Evolutionary conservation across 2,797 vertebrate species (phyloP), one percentile per base, ranked within the genome.

Genomic region (Oreochromis grahami): DNA sequence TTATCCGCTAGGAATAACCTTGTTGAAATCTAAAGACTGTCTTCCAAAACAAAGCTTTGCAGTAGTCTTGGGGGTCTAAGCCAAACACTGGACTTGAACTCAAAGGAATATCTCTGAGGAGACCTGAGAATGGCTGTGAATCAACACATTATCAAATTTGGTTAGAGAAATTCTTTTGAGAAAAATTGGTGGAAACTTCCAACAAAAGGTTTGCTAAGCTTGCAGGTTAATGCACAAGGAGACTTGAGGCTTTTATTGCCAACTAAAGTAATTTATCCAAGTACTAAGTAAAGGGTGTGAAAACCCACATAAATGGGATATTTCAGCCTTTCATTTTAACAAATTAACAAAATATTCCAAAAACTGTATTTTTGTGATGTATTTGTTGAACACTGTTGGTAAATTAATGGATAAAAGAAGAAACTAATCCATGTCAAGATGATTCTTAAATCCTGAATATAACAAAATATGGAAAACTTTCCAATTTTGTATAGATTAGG

Each of bases 51-150:
- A 63, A 63, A 63, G 32, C 58, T 36, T 63, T 63, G 11, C 58
- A 63, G 34, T 63, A 63, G 0, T 21, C 58, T 0, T 38, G 19
- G 36, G 63, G 36, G 0, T 15, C 36, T 68, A 41, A 68, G 12
- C 63, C 36, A 68, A 41, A 68, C 36, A 24, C n/a, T 9, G 63
- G 36, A 15, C 63, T 21, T 70, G 0, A 70, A 70, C 3, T 26
- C 38, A 45, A 45, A 45, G 65, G 38, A 70, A 70, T 17, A 70
- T 45, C 43, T 45, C 41, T 17, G 21, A 70, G 41, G 65, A 70
- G 65, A 45, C 65, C 21, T 29, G 41, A 45, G 24, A 12, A 45
- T 45, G 65, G 65, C 65, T 45, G 14, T 10, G 38, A 70, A 70
- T 70, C 38, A 7, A 70, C 38, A 6, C 24, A 8, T 45, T 45